Conservation (phyloP, 1,140 invertebrate species). For the Megalonaias nervosa region DNA sequence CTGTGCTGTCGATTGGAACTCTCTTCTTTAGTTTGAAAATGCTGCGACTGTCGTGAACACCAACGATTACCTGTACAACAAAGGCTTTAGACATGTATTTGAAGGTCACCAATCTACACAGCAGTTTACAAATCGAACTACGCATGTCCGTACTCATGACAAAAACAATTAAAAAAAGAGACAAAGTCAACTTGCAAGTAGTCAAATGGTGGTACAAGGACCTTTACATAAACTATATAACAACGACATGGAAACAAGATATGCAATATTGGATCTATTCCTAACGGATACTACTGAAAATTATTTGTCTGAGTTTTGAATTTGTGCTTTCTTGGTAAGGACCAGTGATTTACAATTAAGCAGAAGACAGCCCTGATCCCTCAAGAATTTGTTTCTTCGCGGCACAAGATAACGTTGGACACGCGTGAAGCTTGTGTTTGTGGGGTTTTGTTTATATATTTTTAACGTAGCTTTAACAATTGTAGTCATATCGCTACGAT, state of each 20-base stretch:
- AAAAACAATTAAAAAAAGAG: neutral
- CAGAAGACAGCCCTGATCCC: too few relatives aligned
- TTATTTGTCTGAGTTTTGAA: too few relatives aligned
- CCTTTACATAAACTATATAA: neutral
- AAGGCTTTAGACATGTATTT: neutral
- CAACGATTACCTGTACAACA: constrained; percentile 57
- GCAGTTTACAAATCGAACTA: neutral
- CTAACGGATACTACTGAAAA: too few relatives aligned
- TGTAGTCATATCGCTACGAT: too few relatives aligned
- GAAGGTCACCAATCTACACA: too few relatives aligned
- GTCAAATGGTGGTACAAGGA: neutral
- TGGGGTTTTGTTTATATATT: too few relatives aligned
- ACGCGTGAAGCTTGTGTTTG: too few relatives aligned
- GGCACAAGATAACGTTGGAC: too few relatives aligned
- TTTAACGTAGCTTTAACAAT: too few relatives aligned
- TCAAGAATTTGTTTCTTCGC: too few relatives aligned
- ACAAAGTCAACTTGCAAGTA: neutral
- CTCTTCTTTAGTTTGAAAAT: constrained; percentile 63
- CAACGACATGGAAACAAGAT: neutral
- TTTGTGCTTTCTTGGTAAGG: too few relatives aligned
- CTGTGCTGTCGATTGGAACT: constrained; percentile 64
- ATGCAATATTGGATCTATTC: neutral
- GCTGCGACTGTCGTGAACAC: constrained; percentile 66
- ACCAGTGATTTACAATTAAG: too few relatives aligned
- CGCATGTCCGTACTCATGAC: neutral